phyloP scores from a whole-genome alignment of 1,140 invertebrate species.

The Apocrypta bakeri region DNA sequence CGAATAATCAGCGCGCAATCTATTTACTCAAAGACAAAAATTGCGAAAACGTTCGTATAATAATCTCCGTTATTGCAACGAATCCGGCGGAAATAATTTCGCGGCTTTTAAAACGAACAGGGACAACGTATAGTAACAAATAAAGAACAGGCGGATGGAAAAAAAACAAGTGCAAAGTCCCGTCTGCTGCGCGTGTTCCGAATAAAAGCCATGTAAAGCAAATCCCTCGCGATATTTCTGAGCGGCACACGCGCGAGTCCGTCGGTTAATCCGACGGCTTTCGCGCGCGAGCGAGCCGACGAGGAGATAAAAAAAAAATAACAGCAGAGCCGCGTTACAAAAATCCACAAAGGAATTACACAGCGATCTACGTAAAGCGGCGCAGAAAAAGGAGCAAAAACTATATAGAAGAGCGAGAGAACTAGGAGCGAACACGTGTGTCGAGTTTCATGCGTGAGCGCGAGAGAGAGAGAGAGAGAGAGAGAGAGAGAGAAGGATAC shows the following conservation, averaged over 20 bases:
- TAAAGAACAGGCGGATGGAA: too few species aligned
- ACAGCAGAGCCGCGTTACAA: too few species aligned
- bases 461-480: background rate
- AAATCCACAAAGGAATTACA: background rate
- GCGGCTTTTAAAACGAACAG: too few species aligned
- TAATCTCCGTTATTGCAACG: background rate
- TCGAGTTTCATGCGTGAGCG: too few species aligned
- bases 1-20: too few species aligned
- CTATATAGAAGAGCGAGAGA: background rate
- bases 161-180: too few species aligned
- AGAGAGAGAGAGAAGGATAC: background rate
- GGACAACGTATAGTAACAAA: too few species aligned
- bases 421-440: too few species aligned
- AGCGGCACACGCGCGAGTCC: background rate
- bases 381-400: constrained; percentile 1
- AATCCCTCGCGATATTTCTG: background rate
- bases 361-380: background rate
- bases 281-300: too few species aligned
- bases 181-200: too few species aligned
- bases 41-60: background rate
- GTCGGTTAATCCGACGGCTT: constrained; percentile 1
- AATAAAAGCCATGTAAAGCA: background rate
- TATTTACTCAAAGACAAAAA: background rate
- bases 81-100: background rate
- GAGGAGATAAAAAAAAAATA: background rate